Evolutionary conservation across 1,140 invertebrate genomes (phyloP), one percentile per base, ranked within the genome.

Genomic region (Heliconius nattereri): DNA sequence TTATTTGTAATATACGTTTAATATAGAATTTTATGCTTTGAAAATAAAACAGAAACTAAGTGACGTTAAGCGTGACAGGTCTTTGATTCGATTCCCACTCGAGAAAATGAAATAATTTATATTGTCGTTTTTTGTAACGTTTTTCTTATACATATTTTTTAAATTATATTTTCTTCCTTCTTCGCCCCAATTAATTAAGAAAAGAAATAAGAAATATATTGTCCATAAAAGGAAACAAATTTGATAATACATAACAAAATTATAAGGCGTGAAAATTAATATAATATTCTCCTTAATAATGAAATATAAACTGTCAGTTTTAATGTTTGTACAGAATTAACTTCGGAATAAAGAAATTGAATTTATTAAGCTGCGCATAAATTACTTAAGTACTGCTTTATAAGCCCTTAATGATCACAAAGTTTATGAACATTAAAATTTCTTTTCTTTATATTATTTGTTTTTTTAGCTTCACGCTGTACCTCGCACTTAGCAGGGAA

Each of bases 301-400:
- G n/a, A 70, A n/a, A 72, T 37, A 72, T 23, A 72, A 72, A 20
- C 71, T 72, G 71, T 72, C 71, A 72, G 71, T 72, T 72, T 37
- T 72, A 40, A 37, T 72, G 35, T 72, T 72, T 35, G 70, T 71
- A 72, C 71, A 40, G 5, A 71, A 71, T 29, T 2, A 29, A 2
- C 29, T 29, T 29, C 29, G 29, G 32, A 32, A 35, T 35, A 72
- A 72, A 37, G 71, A 72, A 72, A 40, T 37, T 72, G 32, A 40
- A 35, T 37, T 23, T 72, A 37, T n/a, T 71, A 72, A 72, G 32
- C 71, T 72, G 19, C 13, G 23, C 60, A 66, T 66, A 72, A 72
- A 72, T 72, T 37, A 29, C 6, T 29, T 66, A 29, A 66, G 23
- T 66, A 66, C n/a, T 66, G 60, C 23, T 16, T 66, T 66, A 66